Base-by-base conservation (phyloP, 2,113 vertebrate species). In the Parus major region DNA sequence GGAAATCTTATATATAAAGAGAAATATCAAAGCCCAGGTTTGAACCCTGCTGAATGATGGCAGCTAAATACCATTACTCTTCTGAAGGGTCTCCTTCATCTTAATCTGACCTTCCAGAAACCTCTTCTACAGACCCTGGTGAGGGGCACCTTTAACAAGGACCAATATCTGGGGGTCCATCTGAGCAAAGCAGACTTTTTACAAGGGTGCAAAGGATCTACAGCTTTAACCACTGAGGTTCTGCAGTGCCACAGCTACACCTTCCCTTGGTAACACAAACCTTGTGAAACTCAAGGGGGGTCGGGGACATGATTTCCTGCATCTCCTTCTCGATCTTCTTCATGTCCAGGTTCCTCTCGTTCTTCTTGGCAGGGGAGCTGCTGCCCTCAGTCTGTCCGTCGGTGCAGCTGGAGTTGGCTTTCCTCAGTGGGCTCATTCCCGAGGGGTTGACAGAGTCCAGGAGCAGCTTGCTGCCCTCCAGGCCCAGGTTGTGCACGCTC, bases 281-380 rank as follows among this genome's bases (percentile, higher is more conserved):
- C 98, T 99, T 99, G 93, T 99, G 99, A 90, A 99, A 98, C 90
- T 99, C 98, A 15, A 99, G 96, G 2, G 98, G 95, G 1, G 97
- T 97, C 0, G 98, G 97, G 42, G 97, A 97, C 94, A 98, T 95
- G 61, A 97, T 97, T 73, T 99, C 98, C 69, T 98, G 97, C 55
- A 97, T 91, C 73, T 98, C 98, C 63, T 98, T 98, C 28, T 98
- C 96, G 0, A 97, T 93, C 75, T 95, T 94, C 77, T 86, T 97
- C 31, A 84, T 35, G 28, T 98, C 98, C 97, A 97, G 96, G 86
- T 95, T 96, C 79, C 95, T 96, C 70, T 97, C 97, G 0, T 95
- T 97, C 86, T 96, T 97, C 95, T 97, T 98, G 24, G 92, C 97
- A 71, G 91, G 82, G 96, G 97, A 84, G 98, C 82, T 69, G 97